Base-by-base conservation (phyloP, 2,797 vertebrate species). In the Okamejei kenojei region DNA sequence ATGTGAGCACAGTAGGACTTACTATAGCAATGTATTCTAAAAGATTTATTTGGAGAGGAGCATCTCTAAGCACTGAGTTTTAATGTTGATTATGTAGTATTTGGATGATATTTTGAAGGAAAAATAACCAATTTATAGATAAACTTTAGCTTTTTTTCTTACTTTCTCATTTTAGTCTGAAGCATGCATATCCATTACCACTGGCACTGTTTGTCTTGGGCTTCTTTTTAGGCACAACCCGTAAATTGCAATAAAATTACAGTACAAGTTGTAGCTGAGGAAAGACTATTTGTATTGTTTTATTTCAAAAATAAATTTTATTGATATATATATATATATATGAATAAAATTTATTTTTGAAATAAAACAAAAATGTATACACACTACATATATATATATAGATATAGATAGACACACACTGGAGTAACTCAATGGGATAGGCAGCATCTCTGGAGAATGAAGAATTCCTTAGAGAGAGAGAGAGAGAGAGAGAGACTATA, bases 1-100 rank as follows among this genome's bases (percentile, higher is more conserved):
- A 21, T 91, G 88, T 91, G 88, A 91, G 38, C 90, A 92, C 90
- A 54, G 71, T 58, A 26, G 71, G 90, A 74, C 32, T 76, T 76
- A 76, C 74, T 29, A 35, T 38, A 54, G 68, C 38, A 29, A 58
- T 92, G 38, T 73, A 54, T 73, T 10, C 32, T 91, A 9, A 71
- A 45, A 73, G 32, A 13, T 54, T 76, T 74, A 54, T 58, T 76
- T 74, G 35, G 32, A 38, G 32, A 71, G 7, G 32, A 73, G 68
- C 88, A 91, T 73, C 38, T 92, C 38, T 35, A 73, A 45, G 5
- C 26, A 58, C 0, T 35, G 29, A 92, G 15, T 74, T 76, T 74
- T 74, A 38, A 23, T 73, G 68, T 13, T 54, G 29, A 68, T 92
- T 58, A 92, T 88, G 68, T 5, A 45, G 21, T 29, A 73, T 90